phyloP scores from a whole-genome alignment of 2,888 invertebrate genomes.

The Phytoseiulus persimilis region DNA sequence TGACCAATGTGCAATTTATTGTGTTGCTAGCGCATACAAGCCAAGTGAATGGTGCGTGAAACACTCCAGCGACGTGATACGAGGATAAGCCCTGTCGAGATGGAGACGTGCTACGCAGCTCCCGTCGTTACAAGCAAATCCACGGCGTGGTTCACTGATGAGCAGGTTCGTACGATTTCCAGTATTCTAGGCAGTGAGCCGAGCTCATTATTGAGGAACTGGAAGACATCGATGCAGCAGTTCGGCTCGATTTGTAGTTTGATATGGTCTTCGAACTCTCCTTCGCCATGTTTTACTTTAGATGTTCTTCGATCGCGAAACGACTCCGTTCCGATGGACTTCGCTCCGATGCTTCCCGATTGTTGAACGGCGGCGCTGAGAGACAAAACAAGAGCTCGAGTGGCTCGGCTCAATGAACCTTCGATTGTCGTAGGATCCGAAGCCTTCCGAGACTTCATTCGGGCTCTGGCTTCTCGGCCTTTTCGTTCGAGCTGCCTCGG shows the following conservation, averaged over 20 bases:
- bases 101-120: slow-evolving; percentile 9
- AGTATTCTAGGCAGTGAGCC: not conserved
- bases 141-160: slow-evolving; percentile 20
- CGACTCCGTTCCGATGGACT: too few relatives aligned
- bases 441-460: too few relatives aligned
- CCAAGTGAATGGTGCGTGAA: not conserved
- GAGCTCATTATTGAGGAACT: not conserved
- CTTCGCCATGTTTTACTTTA: too few relatives aligned
- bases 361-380: too few relatives aligned
- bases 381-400: too few relatives aligned
- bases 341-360: too few relatives aligned
- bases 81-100: not conserved
- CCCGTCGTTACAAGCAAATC: slow-evolving; percentile 12
- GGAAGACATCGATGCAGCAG: not conserved
- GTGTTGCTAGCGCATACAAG: not conserved
- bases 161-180: not conserved
- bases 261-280: too few relatives aligned
- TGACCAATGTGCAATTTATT: not conserved
- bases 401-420: too few relatives aligned
- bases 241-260: not conserved
- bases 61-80: not conserved
- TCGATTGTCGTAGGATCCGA: too few relatives aligned
- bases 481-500: too few relatives aligned
- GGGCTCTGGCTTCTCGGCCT: too few relatives aligned
- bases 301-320: too few relatives aligned